A percentile compares a stretch with the other conserved stretches of the same genome.
phyloP scores from a whole-genome alignment of 2,797 vertebrate species.

The Natrix natrix region DNA sequence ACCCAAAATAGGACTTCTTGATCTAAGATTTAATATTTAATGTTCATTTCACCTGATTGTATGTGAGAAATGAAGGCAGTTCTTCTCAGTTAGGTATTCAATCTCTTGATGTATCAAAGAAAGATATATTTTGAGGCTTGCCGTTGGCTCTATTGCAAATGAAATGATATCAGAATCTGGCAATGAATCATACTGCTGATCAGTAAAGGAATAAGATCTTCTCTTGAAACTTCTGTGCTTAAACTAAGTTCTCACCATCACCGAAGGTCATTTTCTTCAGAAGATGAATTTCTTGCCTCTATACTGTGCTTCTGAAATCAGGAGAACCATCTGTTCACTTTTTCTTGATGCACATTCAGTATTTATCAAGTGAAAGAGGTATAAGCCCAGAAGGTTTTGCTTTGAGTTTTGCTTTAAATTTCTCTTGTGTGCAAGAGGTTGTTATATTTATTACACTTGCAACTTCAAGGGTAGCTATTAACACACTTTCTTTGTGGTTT shows the following conservation, averaged over 20 bases:
- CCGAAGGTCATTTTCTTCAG: neutral
- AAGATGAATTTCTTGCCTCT: neutral
- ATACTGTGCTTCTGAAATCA: neutral
- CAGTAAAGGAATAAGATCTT: neutral
- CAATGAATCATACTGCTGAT: neutral
- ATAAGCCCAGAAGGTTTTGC: neutral
- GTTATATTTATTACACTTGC: neutral
- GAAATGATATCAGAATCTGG: neutral
- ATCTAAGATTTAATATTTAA: neutral
- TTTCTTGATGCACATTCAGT: neutral
- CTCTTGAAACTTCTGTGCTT: neutral
- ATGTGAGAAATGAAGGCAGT: neutral
- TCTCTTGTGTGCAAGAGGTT: neutral
- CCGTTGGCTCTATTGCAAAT: neutral
- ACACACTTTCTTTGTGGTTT: neutral
- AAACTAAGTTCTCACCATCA: neutral
- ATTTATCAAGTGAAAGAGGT: neutral
- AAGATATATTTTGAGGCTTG: neutral
- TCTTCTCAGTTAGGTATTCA: neutral
- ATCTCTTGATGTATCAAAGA: neutral
- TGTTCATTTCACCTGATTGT: neutral
- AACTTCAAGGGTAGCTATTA: neutral
- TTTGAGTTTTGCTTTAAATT: neutral
- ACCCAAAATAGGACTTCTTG: neutral
- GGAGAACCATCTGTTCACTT: conserved; percentile 3